Evolutionary conservation across 1,140 invertebrate species (phyloP).

Genomic region (Galendromus occidentalis): DNA sequence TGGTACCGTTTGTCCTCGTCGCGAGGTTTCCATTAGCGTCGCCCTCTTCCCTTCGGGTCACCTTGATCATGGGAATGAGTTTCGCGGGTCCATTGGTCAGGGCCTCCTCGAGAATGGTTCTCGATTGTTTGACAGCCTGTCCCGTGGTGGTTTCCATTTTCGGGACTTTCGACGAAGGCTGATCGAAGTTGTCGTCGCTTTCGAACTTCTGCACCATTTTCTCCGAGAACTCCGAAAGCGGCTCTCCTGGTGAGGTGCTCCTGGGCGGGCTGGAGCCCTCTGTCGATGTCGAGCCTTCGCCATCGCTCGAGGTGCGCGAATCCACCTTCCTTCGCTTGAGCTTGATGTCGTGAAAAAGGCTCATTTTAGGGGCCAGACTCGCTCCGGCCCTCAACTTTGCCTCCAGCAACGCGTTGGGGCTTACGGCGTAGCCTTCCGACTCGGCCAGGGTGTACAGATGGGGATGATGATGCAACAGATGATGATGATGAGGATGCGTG

Average conservation of each 20-base stretch:
- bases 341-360: conserved; percentile 94
- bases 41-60: conserved; percentile 21
- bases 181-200: not conserved
- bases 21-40: conserved; percentile 22
- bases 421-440: not conserved
- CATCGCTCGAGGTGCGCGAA: conserved; percentile 9
- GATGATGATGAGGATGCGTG: not conserved
- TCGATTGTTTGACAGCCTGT: not conserved
- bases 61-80: not conserved
- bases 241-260: conserved; percentile 34
- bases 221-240: conserved; percentile 25
- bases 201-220: conserved; percentile 8
- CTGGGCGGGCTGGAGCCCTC: not conserved
- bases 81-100: conserved; percentile 4
- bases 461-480: not conserved
- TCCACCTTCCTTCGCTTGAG: conserved; percentile 90
- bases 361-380: conserved; percentile 57
- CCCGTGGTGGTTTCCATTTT: not conserved
- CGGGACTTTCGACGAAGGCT: conserved; percentile 4
- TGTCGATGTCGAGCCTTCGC: conserved; percentile 2
- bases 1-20: conserved; percentile 25
- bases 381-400: conserved; percentile 4
- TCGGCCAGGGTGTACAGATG: conserved; percentile 9
- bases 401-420: conserved; percentile 1
- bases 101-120: conserved; percentile 1